These are phyloP conservation scores for Progne subis DNA, from an alignment of 2,113 vertebrate species.

Conservation along the genomic window DNA sequence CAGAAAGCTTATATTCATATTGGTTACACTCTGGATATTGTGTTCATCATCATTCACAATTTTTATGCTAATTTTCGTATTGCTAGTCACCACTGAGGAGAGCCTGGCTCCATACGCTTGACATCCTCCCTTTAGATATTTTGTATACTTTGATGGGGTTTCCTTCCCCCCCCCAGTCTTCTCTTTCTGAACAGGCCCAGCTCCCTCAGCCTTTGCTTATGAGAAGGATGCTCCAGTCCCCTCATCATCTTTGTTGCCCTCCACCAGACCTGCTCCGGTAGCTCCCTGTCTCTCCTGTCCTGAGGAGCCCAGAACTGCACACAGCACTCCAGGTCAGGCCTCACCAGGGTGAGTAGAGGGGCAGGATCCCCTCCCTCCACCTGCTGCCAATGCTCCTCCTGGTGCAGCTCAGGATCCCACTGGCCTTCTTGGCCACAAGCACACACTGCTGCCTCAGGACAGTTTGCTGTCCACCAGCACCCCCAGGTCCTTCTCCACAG, in stretches of 20 bases:
- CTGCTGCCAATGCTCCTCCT: too few species aligned
- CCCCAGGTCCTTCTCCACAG: too few species aligned
- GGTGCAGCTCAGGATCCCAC: too few species aligned
- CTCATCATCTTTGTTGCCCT: background rate
- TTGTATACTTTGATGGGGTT: background rate
- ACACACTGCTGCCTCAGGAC: too few species aligned
- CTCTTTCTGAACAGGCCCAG: background rate
- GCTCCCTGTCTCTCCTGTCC: background rate
- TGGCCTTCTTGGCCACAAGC: too few species aligned
- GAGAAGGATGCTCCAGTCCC: too few species aligned
- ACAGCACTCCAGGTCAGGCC: background rate
- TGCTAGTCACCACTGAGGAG: background rate
- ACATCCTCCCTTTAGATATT: background rate
- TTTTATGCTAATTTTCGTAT: background rate
- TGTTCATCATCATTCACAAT: background rate
- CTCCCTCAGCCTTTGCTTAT: background rate
- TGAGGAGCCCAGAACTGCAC: background rate
- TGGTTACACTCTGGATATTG: background rate
- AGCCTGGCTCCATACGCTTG: background rate
- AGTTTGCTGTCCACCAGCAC: too few species aligned
- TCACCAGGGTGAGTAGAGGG: background rate
- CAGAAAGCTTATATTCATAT: background rate
- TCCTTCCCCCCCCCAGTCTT: background rate
- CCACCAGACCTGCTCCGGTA: fast-evolving
- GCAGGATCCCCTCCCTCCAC: fast-evolving